Conservation (phyloP, 2,797 vertebrate genomes). For the Pangasius djambal region DNA sequence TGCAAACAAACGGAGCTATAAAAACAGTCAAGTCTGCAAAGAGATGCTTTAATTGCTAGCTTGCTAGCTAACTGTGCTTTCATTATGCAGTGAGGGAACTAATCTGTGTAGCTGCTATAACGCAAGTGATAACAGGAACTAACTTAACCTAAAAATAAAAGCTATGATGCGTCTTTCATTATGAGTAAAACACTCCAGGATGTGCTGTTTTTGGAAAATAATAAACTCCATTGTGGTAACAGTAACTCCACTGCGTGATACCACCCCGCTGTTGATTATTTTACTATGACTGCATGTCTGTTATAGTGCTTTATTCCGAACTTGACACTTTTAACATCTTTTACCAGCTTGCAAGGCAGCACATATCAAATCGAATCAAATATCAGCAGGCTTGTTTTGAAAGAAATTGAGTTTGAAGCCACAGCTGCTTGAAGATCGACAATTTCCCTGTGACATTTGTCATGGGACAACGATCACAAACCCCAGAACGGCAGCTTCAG, state of each 20-base stretch:
- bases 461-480: conserved; percentile 15
- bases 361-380: conserved; percentile 1
- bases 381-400: neutral
- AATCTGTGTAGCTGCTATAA: too few species aligned
- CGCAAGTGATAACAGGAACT: too few species aligned
- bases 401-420: conserved; percentile 27
- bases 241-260: neutral
- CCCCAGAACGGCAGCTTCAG: neutral
- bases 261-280: neutral
- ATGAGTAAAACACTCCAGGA: neutral
- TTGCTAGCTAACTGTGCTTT: too few species aligned
- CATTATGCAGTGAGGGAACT: too few species aligned
- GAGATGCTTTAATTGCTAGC: too few species aligned
- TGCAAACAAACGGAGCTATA: too few species aligned
- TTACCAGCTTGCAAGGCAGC: neutral
- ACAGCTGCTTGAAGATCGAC: neutral
- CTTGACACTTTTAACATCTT: neutral
- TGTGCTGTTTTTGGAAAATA: neutral
- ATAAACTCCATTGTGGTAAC: neutral
- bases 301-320: neutral
- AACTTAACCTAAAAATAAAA: too few species aligned
- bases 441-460: conserved; percentile 38
- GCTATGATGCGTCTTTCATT: too few species aligned
- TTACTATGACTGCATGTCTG: neutral
- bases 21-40: too few species aligned